Base-by-base conservation (phyloP, 1,140 invertebrate species). In the Drosophila albomicans region DNA sequence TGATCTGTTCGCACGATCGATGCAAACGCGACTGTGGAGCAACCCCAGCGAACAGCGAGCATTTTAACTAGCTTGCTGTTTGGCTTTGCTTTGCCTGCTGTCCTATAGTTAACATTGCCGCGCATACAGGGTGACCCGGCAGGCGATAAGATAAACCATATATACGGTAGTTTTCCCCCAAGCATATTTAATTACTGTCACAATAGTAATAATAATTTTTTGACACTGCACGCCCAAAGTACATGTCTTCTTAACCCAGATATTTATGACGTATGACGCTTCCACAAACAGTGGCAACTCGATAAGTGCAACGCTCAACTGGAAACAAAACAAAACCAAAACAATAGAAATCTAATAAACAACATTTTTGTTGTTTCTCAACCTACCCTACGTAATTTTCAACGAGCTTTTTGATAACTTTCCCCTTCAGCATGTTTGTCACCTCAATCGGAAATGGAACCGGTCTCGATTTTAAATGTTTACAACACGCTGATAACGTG, bases 61-160 rank as follows among this genome's bases (percentile, higher is more conserved):
- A 54, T 70, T 87, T 82, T 56, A 82, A 82, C 51, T 82, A 43
- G 63, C 48, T 56, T 45, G 61, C 38, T 41, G 61, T 30, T 41
- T 57, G 38, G 65, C 49, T 48, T 38, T 58, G 48, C 11, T 25
- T 25, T 25, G 65, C 51, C 68, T 82, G 85, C 68, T 82, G 85
- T 68, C 84, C 84, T 84, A 84, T 89, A 89, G 80, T 84, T 88
- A 88, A 89, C 85, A 88, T 89, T 88, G 85, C 35, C 43, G 13
- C 20, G 5, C 56, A n/a, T 84, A 87, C 84, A 87, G 84, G 84
- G 84, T 87, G 82, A 20, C 66, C 59, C 13, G 32, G 15, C 8
- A 5, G 41, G 45, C 11, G 85, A 88, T 88, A 78, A 88, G 84
- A 88, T 88, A 89, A 88, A 88, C 77, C 51, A 30, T 35, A 41